Conservation (phyloP, 2,888 invertebrate species). For the Spodoptera littoralis region DNA sequence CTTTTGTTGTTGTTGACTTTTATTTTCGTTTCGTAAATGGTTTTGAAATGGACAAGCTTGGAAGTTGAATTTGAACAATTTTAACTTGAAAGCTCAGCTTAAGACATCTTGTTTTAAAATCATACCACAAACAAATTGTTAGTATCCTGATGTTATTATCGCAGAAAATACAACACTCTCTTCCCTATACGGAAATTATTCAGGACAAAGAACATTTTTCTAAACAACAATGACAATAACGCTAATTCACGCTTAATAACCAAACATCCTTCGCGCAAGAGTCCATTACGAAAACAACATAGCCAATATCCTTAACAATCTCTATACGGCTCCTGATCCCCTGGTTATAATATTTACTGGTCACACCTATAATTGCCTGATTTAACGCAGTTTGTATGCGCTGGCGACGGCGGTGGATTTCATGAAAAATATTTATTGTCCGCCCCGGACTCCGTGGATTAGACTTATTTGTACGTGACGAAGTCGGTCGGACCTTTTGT, state of each 20-base stretch:
- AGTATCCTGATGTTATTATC: too few species aligned
- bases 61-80: constrained; percentile 11
- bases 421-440: constrained; percentile 87
- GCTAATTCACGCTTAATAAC: constrained; percentile 55
- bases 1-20: constrained; percentile 40
- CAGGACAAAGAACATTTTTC: constrained; percentile 14
- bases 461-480: constrained; percentile 85
- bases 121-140: too few species aligned
- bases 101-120: too few species aligned
- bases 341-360: constrained; percentile 84
- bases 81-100: too few species aligned
- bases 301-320: constrained; percentile 65
- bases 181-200: neutral
- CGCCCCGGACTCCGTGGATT: constrained; percentile 80
- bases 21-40: constrained; percentile 27
- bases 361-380: constrained; percentile 87
- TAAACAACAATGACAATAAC: constrained; percentile 41
- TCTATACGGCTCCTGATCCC: constrained; percentile 73
- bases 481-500: constrained; percentile 60
- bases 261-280: constrained; percentile 52
- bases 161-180: neutral
- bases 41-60: constrained; percentile 19
- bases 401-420: constrained; percentile 78
- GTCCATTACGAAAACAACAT: constrained; percentile 61
- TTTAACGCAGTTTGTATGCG: constrained; percentile 87